Conservation (phyloP, 1,140 invertebrate genomes). For the Ips nitidus region DNA sequence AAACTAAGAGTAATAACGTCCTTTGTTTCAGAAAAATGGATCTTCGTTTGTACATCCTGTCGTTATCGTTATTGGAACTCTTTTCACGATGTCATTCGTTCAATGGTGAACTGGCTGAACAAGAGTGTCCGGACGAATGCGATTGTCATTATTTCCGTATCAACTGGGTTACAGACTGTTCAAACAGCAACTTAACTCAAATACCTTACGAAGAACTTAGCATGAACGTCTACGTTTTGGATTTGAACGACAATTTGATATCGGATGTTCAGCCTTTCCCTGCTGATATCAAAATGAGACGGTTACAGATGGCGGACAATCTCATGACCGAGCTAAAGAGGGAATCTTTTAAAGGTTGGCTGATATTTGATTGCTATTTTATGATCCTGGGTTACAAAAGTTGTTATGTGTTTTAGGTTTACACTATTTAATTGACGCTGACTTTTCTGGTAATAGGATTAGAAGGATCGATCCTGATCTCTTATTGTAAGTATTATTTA, state of each 20-base stretch:
- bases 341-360: slow-evolving; percentile 60
- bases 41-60: slow-evolving; percentile 2
- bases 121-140: slow-evolving; percentile 71
- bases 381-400: background rate
- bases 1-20: too few relatives aligned
- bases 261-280: slow-evolving; percentile 63
- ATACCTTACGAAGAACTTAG: slow-evolving; percentile 69
- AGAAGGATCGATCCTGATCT: slow-evolving; percentile 64
- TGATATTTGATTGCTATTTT: slow-evolving; percentile 11
- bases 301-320: slow-evolving; percentile 71
- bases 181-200: slow-evolving; percentile 71
- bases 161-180: slow-evolving; percentile 77
- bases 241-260: slow-evolving; percentile 71
- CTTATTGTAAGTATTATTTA: slow-evolving; percentile 62
- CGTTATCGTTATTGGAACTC: slow-evolving; percentile 6
- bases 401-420: slow-evolving; percentile 54
- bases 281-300: slow-evolving; percentile 64
- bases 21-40: slow-evolving; percentile 28
- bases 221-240: slow-evolving; percentile 68
- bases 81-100: slow-evolving; percentile 44
- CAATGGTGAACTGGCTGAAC: slow-evolving; percentile 64
- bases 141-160: slow-evolving; percentile 75
- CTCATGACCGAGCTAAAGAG: slow-evolving; percentile 60
- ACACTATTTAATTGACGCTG: slow-evolving; percentile 66
- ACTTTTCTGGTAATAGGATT: slow-evolving; percentile 68